These are phyloP conservation scores for Parazoanthus darwini DNA, from an alignment of 92 coral and sea anemone genomes.

Conservation along the genomic window DNA sequence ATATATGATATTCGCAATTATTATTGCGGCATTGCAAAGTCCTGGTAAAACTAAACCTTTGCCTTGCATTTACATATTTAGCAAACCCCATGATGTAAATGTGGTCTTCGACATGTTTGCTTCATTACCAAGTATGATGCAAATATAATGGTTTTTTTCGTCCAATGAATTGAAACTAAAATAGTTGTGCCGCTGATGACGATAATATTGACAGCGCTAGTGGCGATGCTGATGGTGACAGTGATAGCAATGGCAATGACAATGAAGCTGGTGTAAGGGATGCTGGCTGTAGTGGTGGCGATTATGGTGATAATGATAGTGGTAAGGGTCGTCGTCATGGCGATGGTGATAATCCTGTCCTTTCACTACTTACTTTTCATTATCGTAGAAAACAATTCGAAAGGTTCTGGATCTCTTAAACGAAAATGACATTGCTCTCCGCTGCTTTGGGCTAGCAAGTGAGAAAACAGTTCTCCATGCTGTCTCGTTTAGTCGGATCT, in stretches of 20 bases:
- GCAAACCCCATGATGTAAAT: conserved; percentile 12
- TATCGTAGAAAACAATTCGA: not conserved
- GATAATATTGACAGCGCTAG: no score
- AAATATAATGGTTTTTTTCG: conserved; percentile 22
- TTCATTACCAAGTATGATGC: conserved; percentile 29
- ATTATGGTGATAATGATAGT: no score
- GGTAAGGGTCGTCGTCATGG: no score
- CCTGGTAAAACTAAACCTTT: conserved; percentile 4
- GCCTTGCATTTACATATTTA: not conserved
- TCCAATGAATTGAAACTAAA: not conserved
- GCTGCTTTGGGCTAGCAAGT: not conserved
- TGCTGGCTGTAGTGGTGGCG: no score
- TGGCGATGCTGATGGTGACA: no score
- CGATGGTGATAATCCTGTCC: no score
- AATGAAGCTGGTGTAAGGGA: no score
- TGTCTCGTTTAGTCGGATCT: not conserved
- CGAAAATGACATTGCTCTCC: not conserved
- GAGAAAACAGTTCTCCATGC: not conserved
- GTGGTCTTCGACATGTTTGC: conserved; percentile 21
- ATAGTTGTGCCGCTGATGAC: no score
- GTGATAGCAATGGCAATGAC: no score
- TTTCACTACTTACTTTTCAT: not conserved
- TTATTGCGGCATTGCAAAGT: not conserved
- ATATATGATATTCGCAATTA: conserved; percentile 14
- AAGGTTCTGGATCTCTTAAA: not conserved